Conservation (phyloP, 2,797 vertebrate species). For the Pygocentrus nattereri region DNA sequence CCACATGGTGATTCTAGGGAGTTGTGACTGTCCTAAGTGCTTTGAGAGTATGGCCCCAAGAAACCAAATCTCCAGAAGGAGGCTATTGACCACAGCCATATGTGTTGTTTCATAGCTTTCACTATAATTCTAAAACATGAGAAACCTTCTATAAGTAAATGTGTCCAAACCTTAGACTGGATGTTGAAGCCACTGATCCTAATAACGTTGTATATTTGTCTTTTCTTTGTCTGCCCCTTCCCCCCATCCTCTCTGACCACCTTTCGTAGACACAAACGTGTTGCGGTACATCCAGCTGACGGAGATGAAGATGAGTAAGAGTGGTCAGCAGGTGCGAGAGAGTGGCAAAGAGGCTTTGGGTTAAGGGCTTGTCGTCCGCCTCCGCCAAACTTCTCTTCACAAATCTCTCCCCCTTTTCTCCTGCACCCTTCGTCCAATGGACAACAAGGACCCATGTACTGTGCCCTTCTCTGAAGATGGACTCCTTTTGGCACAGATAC, state of each 20-base stretch:
- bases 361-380: constrained; percentile 63
- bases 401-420: constrained; percentile 30
- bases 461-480: constrained; percentile 33
- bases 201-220: too few species aligned
- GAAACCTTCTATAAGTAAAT: too few species aligned
- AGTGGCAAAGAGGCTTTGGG: constrained; percentile 82
- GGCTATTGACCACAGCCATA: too few species aligned
- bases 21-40: too few species aligned
- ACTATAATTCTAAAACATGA: too few species aligned
- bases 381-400: constrained; percentile 56
- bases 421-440: constrained; percentile 55
- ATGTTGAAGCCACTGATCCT: too few species aligned
- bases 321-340: constrained; percentile 82
- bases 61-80: too few species aligned
- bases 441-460: constrained; percentile 60
- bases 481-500: constrained; percentile 44
- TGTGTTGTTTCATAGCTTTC: too few species aligned
- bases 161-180: too few species aligned
- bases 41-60: too few species aligned
- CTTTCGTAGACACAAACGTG: constrained; percentile 88
- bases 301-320: constrained; percentile 92
- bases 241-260: constrained; percentile 2
- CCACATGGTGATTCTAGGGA: too few species aligned
- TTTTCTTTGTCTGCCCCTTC: background rate
- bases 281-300: constrained; percentile 95